Evolutionary conservation across 1,140 invertebrate species (phyloP).

Genomic region (Rhopalosiphum padi): DNA sequence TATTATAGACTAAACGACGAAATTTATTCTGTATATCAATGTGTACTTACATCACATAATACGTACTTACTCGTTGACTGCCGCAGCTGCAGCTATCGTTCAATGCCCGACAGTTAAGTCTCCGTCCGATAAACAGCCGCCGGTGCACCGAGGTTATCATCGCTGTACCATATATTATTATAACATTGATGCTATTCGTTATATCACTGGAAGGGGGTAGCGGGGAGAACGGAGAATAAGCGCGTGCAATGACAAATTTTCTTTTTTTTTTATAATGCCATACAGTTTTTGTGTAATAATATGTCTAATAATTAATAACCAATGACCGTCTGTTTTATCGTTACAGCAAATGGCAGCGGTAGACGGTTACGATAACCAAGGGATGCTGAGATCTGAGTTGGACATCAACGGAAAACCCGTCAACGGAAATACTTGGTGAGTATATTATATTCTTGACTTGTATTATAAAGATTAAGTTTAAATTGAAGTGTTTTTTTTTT

Average conservation of each 20-base stretch:
- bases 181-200: background rate
- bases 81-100: background rate
- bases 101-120: background rate
- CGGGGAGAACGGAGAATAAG: background rate
- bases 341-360: slow-evolving; percentile 23
- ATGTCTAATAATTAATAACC: background rate
- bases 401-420: slow-evolving; percentile 42
- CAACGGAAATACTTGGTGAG: slow-evolving; percentile 41
- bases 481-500: background rate
- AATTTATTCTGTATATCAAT: background rate
- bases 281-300: background rate
- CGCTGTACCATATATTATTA: background rate
- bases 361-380: slow-evolving; percentile 49
- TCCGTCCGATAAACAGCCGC: background rate
- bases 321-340: background rate
- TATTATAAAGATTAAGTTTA: background rate
- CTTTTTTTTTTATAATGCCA: background rate
- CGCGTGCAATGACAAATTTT: background rate
- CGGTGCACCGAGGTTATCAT: background rate
- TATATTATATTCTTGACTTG: background rate
- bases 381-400: slow-evolving; percentile 46
- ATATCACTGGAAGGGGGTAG: background rate
- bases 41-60: background rate
- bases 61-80: background rate
- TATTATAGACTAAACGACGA: background rate